phyloP scores from a whole-genome alignment of 2,888 invertebrate genomes.

The Dynastes hyllus region DNA sequence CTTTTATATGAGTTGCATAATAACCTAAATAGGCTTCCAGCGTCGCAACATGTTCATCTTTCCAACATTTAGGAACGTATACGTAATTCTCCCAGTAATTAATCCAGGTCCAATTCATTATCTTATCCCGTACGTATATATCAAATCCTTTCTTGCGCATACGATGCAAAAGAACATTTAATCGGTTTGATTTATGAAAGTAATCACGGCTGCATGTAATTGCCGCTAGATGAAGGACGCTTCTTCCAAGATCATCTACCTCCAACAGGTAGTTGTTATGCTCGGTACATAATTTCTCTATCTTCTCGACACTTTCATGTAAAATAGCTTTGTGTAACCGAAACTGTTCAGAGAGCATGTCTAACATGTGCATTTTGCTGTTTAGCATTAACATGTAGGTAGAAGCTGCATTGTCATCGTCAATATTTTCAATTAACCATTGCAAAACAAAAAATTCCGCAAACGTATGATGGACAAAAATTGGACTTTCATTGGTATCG shows the following conservation, averaged over 20 bases:
- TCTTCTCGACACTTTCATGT: neutral
- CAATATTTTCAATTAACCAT: neutral
- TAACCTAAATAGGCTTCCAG: neutral
- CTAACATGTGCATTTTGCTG: neutral
- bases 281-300: neutral
- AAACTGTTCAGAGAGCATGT: neutral
- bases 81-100: neutral
- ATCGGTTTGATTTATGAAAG: neutral
- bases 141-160: neutral
- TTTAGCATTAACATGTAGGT: neutral
- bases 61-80: too few relatives aligned
- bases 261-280: neutral
- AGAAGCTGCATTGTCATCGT: neutral
- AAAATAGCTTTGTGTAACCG: neutral
- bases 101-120: neutral
- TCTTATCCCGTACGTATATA: neutral
- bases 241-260: neutral
- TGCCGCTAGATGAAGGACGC: neutral
- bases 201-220: neutral
- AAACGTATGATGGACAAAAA: neutral
- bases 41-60: too few relatives aligned
- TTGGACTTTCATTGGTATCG: neutral
- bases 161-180: neutral
- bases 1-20: neutral
- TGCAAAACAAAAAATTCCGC: constrained; percentile 2